phyloP scores from a whole-genome alignment of 2,888 invertebrate species.

The Eilema sororculum region DNA sequence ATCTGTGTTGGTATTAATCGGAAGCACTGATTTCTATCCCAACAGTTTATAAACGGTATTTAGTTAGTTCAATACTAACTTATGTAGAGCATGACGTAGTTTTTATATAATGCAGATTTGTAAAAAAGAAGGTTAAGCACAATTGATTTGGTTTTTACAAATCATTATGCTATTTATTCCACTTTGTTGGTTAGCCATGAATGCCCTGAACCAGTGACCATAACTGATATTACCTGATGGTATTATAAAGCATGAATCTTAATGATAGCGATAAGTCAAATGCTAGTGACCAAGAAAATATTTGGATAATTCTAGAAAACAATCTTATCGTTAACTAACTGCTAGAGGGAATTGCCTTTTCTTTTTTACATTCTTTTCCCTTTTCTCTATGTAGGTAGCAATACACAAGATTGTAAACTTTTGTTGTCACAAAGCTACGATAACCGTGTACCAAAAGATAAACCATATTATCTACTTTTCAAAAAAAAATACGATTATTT shows the following conservation, averaged over 20 bases:
- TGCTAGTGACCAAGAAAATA: background rate
- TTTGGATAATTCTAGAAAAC: too few relatives aligned
- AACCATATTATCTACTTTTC: too few relatives aligned
- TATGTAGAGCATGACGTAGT: background rate
- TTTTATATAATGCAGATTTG: background rate
- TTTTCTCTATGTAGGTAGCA: too few relatives aligned
- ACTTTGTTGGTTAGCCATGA: background rate
- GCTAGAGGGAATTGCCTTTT: too few relatives aligned
- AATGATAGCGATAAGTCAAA: background rate
- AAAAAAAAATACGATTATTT: too few relatives aligned
- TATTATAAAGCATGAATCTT: too few relatives aligned
- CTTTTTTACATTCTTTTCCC: too few relatives aligned
- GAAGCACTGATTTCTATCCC: background rate
- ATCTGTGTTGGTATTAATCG: background rate
- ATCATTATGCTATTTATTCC: background rate
- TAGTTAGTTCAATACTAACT: background rate
- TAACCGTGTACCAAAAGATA: too few relatives aligned
- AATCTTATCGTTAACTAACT: too few relatives aligned
- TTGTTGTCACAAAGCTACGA: too few relatives aligned
- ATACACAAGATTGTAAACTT: too few relatives aligned
- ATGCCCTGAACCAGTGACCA: background rate
- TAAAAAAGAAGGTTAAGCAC: slow-evolving; percentile 8
- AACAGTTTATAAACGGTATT: background rate
- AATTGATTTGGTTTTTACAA: slow-evolving; percentile 3
- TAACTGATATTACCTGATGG: background rate